A percentile compares a stretch with the other conserved stretches of the same genome.
Evolutionary conservation across 2,888 invertebrate species (phyloP).

Genomic region (Nephrotoma flavescens): DNA sequence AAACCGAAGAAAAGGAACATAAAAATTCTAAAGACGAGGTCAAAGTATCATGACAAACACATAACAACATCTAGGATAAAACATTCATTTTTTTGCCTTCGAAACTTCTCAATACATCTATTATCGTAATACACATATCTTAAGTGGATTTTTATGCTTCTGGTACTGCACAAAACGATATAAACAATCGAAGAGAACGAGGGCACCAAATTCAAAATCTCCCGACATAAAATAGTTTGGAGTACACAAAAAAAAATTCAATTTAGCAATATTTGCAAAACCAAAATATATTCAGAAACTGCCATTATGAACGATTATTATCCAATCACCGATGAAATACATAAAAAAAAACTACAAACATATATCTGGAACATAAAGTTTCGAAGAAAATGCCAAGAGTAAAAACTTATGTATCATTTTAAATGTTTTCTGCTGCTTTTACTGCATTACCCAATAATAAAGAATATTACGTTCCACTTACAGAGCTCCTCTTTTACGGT

Average conservation of each 20-base stretch:
- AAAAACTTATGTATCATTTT: background rate
- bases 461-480: background rate
- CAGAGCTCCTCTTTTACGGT: background rate
- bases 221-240: background rate
- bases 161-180: background rate
- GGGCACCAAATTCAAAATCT: background rate
- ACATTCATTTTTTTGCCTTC: background rate
- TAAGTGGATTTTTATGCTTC: background rate
- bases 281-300: background rate
- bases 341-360: background rate
- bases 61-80: background rate
- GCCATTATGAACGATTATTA: background rate
- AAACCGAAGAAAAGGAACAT: background rate
- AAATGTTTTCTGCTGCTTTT: background rate
- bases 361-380: background rate
- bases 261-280: background rate
- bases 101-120: background rate
- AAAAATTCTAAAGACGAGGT: background rate
- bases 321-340: background rate
- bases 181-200: background rate
- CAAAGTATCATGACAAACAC: background rate
- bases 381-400: background rate
- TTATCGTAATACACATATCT: background rate
- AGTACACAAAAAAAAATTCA: background rate
- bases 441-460: background rate